Evolutionary conservation across 2,888 invertebrate genomes (phyloP).

Genomic region (Beris morrisii): DNA sequence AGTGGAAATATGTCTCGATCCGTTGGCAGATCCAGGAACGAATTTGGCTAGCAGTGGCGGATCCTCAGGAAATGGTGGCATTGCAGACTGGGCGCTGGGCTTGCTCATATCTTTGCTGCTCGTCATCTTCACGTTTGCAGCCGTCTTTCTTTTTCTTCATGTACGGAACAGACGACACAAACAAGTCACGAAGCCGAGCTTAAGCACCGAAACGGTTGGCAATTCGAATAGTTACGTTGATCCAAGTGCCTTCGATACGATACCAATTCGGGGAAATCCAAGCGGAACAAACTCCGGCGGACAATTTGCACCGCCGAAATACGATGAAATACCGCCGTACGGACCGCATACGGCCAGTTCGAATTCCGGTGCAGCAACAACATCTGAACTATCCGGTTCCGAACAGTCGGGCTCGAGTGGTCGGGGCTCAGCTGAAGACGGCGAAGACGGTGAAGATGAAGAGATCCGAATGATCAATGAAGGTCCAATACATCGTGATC

Average conservation of each 20-base stretch:
- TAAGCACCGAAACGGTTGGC: constrained; percentile 73
- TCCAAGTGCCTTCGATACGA: constrained; percentile 86
- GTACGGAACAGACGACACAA: constrained; percentile 79
- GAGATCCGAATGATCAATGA: constrained; percentile 98
- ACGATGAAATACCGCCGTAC: constrained; percentile 88
- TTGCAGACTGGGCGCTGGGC: constrained; percentile 89
- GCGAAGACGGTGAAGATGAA: constrained; percentile 90
- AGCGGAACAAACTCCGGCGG: constrained; percentile 48
- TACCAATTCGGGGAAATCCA: constrained; percentile 74
- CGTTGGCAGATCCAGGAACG: constrained; percentile 66
- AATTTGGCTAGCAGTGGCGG: constrained; percentile 64
- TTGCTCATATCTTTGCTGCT: constrained; percentile 80
- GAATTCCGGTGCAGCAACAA: constrained; percentile 77
- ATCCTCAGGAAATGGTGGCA: constrained; percentile 61
- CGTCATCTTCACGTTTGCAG: constrained; percentile 79
- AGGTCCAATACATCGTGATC: constrained; percentile 77
- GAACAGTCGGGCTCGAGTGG: constrained; percentile 96
- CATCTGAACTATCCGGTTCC: constrained; percentile 89
- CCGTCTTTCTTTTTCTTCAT: constrained; percentile 82
- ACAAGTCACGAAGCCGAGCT: constrained; percentile 75
- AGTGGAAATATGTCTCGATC: constrained; percentile 77
- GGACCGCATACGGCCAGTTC: constrained; percentile 76
- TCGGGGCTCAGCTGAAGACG: constrained; percentile 93
- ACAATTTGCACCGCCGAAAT: constrained; percentile 88
- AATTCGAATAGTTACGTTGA: constrained; percentile 84